phyloP scores from a whole-genome alignment of 1,140 invertebrate species.

The Platyscapa corneri region DNA sequence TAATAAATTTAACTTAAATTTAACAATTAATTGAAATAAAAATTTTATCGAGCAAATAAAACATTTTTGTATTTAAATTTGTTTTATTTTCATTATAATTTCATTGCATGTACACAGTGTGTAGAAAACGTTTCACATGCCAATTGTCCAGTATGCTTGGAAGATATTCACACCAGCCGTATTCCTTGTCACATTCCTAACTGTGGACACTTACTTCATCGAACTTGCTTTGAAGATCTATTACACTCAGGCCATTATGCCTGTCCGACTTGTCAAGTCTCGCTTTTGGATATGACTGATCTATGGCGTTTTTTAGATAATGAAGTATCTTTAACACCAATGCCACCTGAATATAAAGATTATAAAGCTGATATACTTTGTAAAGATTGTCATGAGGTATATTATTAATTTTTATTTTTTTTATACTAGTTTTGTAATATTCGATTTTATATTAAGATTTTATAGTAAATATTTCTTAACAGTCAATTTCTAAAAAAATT shows the following conservation, averaged over 20 bases:
- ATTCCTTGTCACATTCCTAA: constrained; percentile 89
- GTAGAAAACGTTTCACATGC: constrained; percentile 89
- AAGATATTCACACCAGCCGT: constrained; percentile 91
- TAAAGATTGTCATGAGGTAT: constrained; percentile 91
- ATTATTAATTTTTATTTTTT: constrained; percentile 43
- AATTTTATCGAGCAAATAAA: too few relatives aligned
- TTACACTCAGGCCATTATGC: constrained; percentile 86
- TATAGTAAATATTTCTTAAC: too few relatives aligned
- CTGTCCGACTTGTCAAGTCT: constrained; percentile 90
- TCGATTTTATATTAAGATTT: too few relatives aligned
- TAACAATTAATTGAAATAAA: too few relatives aligned
- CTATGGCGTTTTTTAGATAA: constrained; percentile 88
- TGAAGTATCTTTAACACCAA: constrained; percentile 85
- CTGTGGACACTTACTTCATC: constrained; percentile 89
- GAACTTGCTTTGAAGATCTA: constrained; percentile 86
- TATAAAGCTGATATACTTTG: constrained; percentile 87
- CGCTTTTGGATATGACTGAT: constrained; percentile 87
- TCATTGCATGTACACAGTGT: constrained; percentile 76
- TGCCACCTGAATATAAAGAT: constrained; percentile 87
- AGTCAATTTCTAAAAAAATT: too few relatives aligned
- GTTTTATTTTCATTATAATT: too few relatives aligned
- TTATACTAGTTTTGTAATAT: too few relatives aligned
- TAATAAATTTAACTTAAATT: too few relatives aligned
- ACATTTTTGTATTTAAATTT: neutral
- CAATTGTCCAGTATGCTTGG: constrained; percentile 90